phyloP scores from a whole-genome alignment of 2,797 vertebrate species.

The Catostomus latipinnis region DNA sequence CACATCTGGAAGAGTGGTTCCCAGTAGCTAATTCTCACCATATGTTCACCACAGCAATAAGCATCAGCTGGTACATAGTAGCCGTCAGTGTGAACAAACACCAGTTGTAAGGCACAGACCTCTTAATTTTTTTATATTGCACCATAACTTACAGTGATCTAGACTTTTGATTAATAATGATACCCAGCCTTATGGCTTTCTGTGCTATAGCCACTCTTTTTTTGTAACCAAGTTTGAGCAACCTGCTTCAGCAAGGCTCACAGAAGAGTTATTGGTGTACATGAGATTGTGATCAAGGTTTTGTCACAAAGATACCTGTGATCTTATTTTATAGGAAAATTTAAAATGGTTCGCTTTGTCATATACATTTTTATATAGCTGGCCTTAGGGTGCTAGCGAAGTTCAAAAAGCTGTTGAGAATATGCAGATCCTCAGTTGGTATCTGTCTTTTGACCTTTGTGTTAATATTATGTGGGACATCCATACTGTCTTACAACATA shows the following conservation, averaged over 20 bases:
- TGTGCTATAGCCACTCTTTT: neutral
- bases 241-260: conserved; percentile 37
- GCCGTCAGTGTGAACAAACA: neutral
- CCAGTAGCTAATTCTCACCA: conserved; percentile 61
- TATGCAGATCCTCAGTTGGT: neutral
- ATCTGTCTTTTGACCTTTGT: conserved; percentile 38
- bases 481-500: conserved; percentile 27
- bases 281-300: conserved; percentile 24
- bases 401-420: neutral
- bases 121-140: conserved; percentile 25
- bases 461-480: conserved; percentile 26
- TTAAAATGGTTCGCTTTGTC: conserved; percentile 19
- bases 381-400: neutral
- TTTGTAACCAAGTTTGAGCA: conserved; percentile 31
- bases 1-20: conserved; percentile 56
- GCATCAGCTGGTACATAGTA: conserved; percentile 35
- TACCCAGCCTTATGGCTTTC: neutral
- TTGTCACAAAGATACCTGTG: neutral
- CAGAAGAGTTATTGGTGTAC: conserved; percentile 29
- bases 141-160: conserved; percentile 6
- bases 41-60: conserved; percentile 49
- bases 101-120: neutral
- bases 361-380: conserved; percentile 6
- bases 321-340: conserved; percentile 13
- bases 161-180: conserved; percentile 31